Conservation (phyloP, 64 coral and sea anemone genomes). For the Stichodactyla helianthus region DNA sequence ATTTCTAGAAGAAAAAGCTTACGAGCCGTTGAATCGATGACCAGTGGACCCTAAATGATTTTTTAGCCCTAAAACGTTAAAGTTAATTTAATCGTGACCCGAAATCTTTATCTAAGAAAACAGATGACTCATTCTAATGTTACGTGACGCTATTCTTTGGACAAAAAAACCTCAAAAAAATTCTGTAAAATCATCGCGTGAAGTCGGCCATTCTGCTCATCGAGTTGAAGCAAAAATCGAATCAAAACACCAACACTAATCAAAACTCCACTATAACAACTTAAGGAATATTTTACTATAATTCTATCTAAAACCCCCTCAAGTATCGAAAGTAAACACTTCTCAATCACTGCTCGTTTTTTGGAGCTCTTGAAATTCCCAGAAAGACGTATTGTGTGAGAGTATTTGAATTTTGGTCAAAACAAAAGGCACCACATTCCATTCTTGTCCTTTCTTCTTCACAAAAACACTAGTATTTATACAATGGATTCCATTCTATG, state of each 20-base stretch:
- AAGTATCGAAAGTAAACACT: conserved; percentile 4
- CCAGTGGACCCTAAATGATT: neutral
- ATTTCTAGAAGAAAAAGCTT: neutral
- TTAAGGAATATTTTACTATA: neutral
- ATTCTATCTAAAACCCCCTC: neutral
- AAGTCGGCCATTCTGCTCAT: neutral
- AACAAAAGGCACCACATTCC: conserved; percentile 22
- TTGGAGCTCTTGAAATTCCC: neutral
- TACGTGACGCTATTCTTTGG: neutral
- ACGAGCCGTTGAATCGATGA: neutral
- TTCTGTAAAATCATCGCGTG: neutral
- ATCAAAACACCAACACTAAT: neutral
- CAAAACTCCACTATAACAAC: neutral
- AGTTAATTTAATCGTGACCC: neutral
- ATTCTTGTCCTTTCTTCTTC: conserved; percentile 12
- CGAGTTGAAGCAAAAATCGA: neutral
- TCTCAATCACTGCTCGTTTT: neutral
- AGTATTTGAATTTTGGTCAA: conserved; percentile 16
- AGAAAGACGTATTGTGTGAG: neutral
- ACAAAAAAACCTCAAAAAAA: neutral
- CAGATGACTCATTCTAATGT: neutral
- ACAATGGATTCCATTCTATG: neutral
- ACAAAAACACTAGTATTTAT: neutral
- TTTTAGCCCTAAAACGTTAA: neutral
- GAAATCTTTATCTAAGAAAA: neutral